Conservation (phyloP, 35 echinoderm and acorn worm species). For the Heliocidaris erythrogramma region DNA sequence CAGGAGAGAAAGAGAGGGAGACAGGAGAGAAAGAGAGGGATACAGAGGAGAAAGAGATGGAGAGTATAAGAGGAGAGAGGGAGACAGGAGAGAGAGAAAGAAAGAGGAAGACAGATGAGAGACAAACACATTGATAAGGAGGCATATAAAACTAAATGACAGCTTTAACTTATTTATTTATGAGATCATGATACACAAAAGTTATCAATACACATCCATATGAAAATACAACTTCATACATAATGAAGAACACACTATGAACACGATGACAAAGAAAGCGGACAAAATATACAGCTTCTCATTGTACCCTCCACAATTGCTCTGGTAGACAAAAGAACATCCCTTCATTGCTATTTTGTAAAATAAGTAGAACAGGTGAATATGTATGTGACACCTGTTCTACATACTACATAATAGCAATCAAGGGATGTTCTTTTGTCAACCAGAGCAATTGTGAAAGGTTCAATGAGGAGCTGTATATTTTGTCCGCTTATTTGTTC, state of each 20-base stretch:
- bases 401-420: too few species aligned
- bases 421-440: too few species aligned
- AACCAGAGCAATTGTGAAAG: too few species aligned
- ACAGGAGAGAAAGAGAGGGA: background rate
- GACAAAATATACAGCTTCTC: too few species aligned
- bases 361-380: too few species aligned
- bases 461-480: too few species aligned
- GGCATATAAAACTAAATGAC: background rate
- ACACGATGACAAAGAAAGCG: too few species aligned
- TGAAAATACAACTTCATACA: slow-evolving; percentile 24
- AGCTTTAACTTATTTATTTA: background rate
- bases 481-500: too few species aligned
- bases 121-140: background rate
- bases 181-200: background rate
- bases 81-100: background rate
- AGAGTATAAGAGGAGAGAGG: background rate
- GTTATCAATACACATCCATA: slow-evolving; percentile 9
- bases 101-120: background rate
- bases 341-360: too few species aligned
- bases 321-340: too few species aligned
- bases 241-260: slow-evolving; percentile 37
- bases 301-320: too few species aligned
- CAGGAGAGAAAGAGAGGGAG: background rate
- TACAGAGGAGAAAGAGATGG: background rate
- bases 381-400: too few species aligned